Evolutionary conservation across 2,888 invertebrate genomes (phyloP), one percentile per base, ranked within the genome.

Genomic region (Rhagophthalmus giganteus): DNA sequence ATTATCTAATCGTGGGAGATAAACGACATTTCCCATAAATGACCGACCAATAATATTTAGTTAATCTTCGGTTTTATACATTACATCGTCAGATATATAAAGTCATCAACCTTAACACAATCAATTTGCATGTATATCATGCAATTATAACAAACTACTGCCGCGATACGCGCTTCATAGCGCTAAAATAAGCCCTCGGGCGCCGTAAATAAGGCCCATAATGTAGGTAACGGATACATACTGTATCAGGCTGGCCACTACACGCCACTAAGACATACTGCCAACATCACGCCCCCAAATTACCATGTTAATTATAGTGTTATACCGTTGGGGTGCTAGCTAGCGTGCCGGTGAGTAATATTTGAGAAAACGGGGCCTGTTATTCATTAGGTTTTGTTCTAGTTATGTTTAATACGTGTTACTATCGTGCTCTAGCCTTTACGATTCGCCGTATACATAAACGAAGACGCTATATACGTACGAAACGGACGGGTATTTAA

Each of bases 91-190:
- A 55, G 61, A 57, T 61, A 63, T 68, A 73, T 73, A 68, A 71
- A 73, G 73, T 72, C 71, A 72, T 73, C 73, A 72, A 71, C 70
- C 72, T 68, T 67, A 64, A 63, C 67, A 69, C 73, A 73, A 74
- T 74, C 74, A 74, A 74, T 74, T 74, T 74, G 72, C 72, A 74
- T 74, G 74, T 71, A 74, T 74, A 74, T 73, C 72, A 71, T 70
- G 72, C 71, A 70, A 72, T 72, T 72, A 74, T 60, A 57, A 59
- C 60, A 57, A 61, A 59, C 58, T 55, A 58, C 57, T 49, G 53
- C 59, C 58, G 60, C 57, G 61, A 57, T 60, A 63, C 54, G 55
- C 54, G 37, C 40, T 48, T 51, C 51, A 60, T 56, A 60, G 61
- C 46, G 63, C 64, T 61, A 66, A 62, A 67, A 62, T 65, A 63